Percentiles rank a stretch among this genome's conserved stretches.
Conservation (phyloP, 2,113 vertebrate genomes). For the Phasianus colchicus region DNA sequence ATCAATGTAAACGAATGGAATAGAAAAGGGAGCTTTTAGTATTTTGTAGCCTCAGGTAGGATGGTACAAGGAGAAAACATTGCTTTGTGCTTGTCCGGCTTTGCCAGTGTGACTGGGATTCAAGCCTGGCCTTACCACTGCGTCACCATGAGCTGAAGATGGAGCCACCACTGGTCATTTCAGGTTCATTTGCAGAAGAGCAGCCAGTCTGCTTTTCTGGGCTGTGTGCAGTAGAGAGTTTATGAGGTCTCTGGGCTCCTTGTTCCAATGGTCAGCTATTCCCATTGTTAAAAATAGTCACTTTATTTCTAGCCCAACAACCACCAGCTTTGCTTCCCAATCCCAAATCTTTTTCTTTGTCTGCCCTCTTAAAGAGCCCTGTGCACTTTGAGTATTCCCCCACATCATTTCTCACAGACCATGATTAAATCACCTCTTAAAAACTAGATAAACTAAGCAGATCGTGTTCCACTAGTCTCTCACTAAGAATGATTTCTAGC, state of each 20-base stretch:
- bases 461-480: constrained; percentile 27
- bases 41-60: background rate
- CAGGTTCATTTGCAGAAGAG: background rate
- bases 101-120: background rate
- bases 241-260: background rate
- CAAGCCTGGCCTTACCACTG: background rate
- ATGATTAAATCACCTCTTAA: constrained; percentile 64
- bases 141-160: background rate
- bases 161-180: background rate
- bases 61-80: accelerated
- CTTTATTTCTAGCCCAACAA: constrained; percentile 42
- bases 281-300: constrained; percentile 58
- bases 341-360: constrained; percentile 21
- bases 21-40: background rate
- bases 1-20: background rate
- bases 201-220: background rate
- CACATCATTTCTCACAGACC: constrained; percentile 53
- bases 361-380: constrained; percentile 50
- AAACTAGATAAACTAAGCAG: constrained; percentile 62
- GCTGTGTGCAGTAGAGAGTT: background rate
- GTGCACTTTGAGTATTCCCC: constrained; percentile 25
- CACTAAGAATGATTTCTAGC: constrained; percentile 49
- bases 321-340: constrained; percentile 30
- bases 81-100: background rate
- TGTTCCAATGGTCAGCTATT: constrained; percentile 35